Evolutionary conservation across 2,888 invertebrate species (phyloP), one percentile per base, ranked within the genome.

Genomic region (Pollenia labialis): DNA sequence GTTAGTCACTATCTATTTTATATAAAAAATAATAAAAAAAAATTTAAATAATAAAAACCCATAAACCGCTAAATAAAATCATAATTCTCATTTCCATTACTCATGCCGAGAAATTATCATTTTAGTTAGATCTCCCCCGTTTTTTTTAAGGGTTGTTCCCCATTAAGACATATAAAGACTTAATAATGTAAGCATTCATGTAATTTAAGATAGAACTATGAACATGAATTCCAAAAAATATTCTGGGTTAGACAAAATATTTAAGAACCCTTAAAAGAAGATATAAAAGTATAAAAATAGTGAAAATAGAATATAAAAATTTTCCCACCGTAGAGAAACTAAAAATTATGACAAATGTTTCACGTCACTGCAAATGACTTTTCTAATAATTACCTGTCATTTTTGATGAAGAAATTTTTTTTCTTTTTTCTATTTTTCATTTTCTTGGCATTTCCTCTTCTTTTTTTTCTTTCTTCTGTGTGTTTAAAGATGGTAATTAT

Each of bases 281-380:
- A 82, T 40, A 58, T 62, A 75, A 40, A 68, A 85, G 74, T 75
- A 54, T 42, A 52, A 77, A 42, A 66, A 69, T 40, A 72, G 42
- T 18, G 44, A 50, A 12, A 18, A 4, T 14, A 62, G 12, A 80
- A 42, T 64, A 66, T 42, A 56, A 74, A 81, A 82, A 83, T 62
- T 40, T 84, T 84, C 84, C 84, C 84, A 84, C 54, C 72, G 40
- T 74, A 40, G 4, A 66, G 14, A 62, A 64, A 89, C 87, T 58
- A 88, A 89, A 89, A 89, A 90, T 81, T 90, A 91, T 92, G 91
- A 91, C 92, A 91, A 91, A 92, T 91, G 91, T 91, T 91, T 90
- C 89, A 90, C 91, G 90, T 91, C 91, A 90, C 88, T 90, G 91
- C 90, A 88, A 88, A 83, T 90, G 90, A 90, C 90, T 87, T 84